These are phyloP conservation scores for Geococcyx californianus DNA, from an alignment of 2,113 vertebrate species.

Conservation along the genomic window DNA sequence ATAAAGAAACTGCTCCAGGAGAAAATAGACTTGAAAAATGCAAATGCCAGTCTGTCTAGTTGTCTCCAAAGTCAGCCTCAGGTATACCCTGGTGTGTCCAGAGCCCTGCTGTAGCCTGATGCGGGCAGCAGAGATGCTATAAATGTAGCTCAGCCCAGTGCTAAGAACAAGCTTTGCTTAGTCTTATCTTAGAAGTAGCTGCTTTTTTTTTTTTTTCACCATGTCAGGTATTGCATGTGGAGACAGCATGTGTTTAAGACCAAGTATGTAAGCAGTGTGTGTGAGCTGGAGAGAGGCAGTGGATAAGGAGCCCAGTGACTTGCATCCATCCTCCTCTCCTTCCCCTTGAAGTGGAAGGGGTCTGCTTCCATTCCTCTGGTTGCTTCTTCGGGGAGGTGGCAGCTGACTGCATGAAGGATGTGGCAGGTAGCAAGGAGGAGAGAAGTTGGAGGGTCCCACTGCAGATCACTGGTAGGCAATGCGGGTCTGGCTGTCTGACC, in stretches of 20 bases:
- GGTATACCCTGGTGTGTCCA: background rate
- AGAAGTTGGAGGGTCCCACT: background rate
- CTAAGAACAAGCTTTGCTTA: background rate
- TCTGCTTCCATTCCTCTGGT: background rate
- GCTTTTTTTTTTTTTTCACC: background rate
- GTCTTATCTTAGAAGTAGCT: background rate
- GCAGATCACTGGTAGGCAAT: background rate
- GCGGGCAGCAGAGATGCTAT: background rate
- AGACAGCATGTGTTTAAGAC: background rate
- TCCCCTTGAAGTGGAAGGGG: background rate
- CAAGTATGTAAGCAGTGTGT: rapidly evolving
- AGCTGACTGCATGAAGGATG: rapidly evolving
- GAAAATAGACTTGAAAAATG: background rate
- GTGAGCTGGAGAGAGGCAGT: background rate
- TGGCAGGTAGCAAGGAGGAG: background rate
- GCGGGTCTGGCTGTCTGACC: background rate
- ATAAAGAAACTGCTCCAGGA: background rate
- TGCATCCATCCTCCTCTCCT: background rate
- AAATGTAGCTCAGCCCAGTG: background rate
- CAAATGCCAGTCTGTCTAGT: rapidly evolving
- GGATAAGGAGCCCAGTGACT: background rate
- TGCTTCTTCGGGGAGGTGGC: background rate
- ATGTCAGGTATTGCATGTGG: background rate
- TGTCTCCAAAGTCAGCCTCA: background rate
- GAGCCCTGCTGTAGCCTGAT: background rate